Evolutionary conservation across 1,140 invertebrate genomes (phyloP), one percentile per base, ranked within the genome.

Genomic region (Listronotus oregonensis): DNA sequence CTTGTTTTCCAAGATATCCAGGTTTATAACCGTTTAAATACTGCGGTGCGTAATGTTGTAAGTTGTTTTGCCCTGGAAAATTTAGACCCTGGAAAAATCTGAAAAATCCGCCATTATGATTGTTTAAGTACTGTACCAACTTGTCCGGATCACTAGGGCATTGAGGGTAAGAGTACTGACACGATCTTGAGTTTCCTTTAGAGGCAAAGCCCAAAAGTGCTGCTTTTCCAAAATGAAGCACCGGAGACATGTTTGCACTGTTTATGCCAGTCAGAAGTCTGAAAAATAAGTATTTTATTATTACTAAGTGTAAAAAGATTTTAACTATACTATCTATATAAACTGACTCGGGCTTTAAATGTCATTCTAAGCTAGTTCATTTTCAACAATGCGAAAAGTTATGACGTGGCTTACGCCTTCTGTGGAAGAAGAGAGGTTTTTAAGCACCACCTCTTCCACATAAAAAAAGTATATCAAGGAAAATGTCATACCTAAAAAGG

Each of bases 81-180:
- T 67, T 55, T 4, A 72, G 6, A 44, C 83, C 82, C 60, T 84
- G 86, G 73, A 93, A 92, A 71, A 89, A 90, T 57, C 89, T 84
- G 75, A 92, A 93, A 75, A 93, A 91, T 9, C 91, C 92, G 42
- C 92, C 91, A 60, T 92, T 91, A 74, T 94, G 86, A 78, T 93
- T 94, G 79, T 94, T 93, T 47, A 93, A 80, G 75, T 93, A 93
- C 74, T 90, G 80, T 32, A 92, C 82, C 9, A 92, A 80, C 71
- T 86, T 83, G 62, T 89, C 85, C 27, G 88, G 80, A 73, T 90
- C 87, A 64, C 84, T 85, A 0, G 92, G 92, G 70, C 92, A 94
- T 27, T 83, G 82, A 0, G 87, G 84, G 68, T 90, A 93, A 3
- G 87, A 86, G 46, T 80, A 80, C 8, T 84, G 81, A 72, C 90